A percentile compares a stretch with the other conserved stretches of the same genome.
Conservation (phyloP, 2,797 vertebrate genomes). For the Otolemur crassicaudatus region DNA sequence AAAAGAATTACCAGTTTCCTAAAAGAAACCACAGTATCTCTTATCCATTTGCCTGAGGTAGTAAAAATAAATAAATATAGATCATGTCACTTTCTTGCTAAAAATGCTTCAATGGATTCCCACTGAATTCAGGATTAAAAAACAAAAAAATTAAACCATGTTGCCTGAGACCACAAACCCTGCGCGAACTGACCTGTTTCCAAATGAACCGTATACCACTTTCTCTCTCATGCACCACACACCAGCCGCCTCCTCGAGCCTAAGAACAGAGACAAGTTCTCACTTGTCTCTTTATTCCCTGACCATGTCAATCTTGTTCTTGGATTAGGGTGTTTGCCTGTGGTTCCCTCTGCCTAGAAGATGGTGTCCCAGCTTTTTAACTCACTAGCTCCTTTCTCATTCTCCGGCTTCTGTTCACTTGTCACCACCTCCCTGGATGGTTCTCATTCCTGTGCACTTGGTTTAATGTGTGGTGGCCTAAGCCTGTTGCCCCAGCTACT, state of each 20-base stretch:
- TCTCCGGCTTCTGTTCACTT: not conserved
- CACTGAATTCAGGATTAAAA: not conserved
- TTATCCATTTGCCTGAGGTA: not conserved
- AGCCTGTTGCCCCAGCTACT: too few species aligned
- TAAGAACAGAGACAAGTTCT: not conserved
- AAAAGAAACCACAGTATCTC: not conserved
- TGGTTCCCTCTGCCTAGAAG: not conserved
- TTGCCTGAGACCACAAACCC: not conserved
- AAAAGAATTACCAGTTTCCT: not conserved
- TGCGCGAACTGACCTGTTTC: not conserved
- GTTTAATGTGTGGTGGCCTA: not conserved
- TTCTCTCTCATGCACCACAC: not conserved
- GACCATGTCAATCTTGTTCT: not conserved
- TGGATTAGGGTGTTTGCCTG: not conserved
- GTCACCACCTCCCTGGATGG: not conserved
- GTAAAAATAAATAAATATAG: conserved; percentile 5
- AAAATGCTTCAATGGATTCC: not conserved
- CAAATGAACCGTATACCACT: not conserved
- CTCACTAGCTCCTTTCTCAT: not conserved
- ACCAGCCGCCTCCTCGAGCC: not conserved
- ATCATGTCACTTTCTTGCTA: not conserved
- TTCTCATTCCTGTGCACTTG: not conserved
- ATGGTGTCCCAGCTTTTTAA: not conserved
- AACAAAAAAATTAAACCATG: not conserved
- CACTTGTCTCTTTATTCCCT: not conserved